Percentiles rank a stretch among this genome's conserved stretches.
These are phyloP conservation scores for Clunio marinus DNA, from an alignment of 2,888 invertebrate genomes.

Conservation along the genomic window DNA sequence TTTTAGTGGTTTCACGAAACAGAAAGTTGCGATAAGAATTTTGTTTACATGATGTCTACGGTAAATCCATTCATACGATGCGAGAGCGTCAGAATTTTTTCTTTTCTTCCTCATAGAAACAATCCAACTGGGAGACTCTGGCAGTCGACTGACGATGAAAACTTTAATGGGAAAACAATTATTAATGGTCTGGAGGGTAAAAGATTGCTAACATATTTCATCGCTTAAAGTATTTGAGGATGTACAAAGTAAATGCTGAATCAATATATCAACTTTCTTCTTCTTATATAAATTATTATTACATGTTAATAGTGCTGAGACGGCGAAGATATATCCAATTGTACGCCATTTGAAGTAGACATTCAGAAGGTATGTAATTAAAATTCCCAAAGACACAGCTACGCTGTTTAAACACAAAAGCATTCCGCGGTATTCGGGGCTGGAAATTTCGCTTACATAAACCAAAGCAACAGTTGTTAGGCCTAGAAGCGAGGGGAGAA, in stretches of 20 bases:
- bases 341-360: slow-evolving; percentile 53
- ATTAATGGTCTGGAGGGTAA: too few species aligned
- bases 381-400: slow-evolving; percentile 57
- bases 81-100: slow-evolving; percentile 9
- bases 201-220: too few species aligned
- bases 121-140: slow-evolving; percentile 29
- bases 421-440: slow-evolving; percentile 55
- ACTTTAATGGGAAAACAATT: too few species aligned
- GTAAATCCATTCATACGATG: slow-evolving; percentile 27
- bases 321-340: slow-evolving; percentile 52
- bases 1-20: background rate
- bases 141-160: too few species aligned
- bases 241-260: too few species aligned
- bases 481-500: slow-evolving; percentile 49
- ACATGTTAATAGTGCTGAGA: slow-evolving; percentile 46
- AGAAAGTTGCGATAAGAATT: too few species aligned
- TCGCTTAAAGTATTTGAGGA: too few species aligned
- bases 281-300: background rate
- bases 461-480: slow-evolving; percentile 55
- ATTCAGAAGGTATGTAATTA: slow-evolving; percentile 54
- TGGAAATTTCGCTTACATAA: slow-evolving; percentile 58
- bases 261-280: too few species aligned
- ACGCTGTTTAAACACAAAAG: slow-evolving; percentile 57
- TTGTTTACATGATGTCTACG: slow-evolving; percentile 28
- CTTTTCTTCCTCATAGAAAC: background rate